Conservation (phyloP, 2,113 vertebrate genomes). For the Onychostoma macrolepis region DNA sequence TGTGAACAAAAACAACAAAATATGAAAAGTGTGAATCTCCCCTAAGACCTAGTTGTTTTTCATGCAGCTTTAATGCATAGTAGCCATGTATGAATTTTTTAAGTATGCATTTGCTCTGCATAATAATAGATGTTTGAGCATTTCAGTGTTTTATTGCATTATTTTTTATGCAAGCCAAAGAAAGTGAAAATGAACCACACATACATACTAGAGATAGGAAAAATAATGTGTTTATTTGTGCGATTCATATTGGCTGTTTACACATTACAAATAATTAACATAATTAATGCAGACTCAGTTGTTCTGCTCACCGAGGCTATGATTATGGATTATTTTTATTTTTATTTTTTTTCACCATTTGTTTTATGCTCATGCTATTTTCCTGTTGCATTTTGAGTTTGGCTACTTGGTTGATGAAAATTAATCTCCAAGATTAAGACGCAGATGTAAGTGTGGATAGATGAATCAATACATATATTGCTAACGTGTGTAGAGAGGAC, state of each 20-base stretch:
- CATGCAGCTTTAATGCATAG: conserved; percentile 29
- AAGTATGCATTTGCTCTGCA: conserved; percentile 18
- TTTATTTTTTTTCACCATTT: background rate
- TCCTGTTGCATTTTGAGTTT: background rate
- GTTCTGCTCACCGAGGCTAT: background rate
- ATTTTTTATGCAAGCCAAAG: conserved; percentile 15
- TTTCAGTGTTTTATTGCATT: background rate
- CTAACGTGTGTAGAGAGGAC: background rate
- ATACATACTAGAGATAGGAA: background rate
- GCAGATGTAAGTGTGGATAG: background rate
- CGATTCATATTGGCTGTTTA: background rate
- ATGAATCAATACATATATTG: background rate
- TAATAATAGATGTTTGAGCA: conserved; percentile 10
- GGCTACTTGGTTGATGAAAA: background rate
- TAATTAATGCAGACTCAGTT: background rate
- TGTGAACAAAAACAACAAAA: conserved; percentile 15
- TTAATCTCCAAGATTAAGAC: background rate
- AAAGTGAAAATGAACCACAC: background rate
- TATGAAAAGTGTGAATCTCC: background rate
- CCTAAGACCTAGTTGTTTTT: background rate
- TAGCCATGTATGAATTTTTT: conserved; percentile 24
- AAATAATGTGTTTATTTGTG: background rate
- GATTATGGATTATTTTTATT: background rate
- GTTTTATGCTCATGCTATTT: background rate
- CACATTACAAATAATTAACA: background rate